phyloP scores from a whole-genome alignment of 1,140 invertebrate genomes.

The Dreissena polymorpha region DNA sequence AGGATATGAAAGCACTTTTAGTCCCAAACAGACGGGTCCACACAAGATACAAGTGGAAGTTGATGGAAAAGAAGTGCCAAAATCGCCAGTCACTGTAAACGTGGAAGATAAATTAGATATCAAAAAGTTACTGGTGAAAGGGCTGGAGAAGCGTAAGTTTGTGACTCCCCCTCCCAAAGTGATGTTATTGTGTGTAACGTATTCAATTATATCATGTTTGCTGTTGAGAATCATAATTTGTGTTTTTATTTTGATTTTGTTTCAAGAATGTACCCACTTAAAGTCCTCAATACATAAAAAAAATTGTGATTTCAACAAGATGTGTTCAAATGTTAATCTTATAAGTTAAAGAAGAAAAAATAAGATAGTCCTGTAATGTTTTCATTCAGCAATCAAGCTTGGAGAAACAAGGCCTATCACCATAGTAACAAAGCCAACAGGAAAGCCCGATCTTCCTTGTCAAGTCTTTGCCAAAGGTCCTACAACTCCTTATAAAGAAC shows the following conservation, averaged over 20 bases:
- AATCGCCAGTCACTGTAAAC: constrained; percentile 77
- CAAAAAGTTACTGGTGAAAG: constrained; percentile 84
- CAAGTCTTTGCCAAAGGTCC: constrained; percentile 78
- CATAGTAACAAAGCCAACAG: constrained; percentile 87
- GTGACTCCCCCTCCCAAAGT: not conserved
- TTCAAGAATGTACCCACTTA: too few relatives aligned
- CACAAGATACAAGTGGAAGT: constrained; percentile 75
- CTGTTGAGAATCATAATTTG: too few relatives aligned
- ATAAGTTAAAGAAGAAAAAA: too few relatives aligned
- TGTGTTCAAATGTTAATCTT: too few relatives aligned
- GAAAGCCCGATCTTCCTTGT: constrained; percentile 85
- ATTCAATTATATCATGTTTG: not conserved
- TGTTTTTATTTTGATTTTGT: not conserved
- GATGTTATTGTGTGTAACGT: not conserved
- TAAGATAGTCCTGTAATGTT: too few relatives aligned
- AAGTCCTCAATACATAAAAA: too few relatives aligned
- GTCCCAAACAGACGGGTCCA: constrained; percentile 88
- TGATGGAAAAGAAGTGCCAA: constrained; percentile 68
- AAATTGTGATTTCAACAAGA: too few relatives aligned
- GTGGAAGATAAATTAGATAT: constrained; percentile 79
- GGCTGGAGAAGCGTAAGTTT: constrained; percentile 92
- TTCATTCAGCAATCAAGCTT: constrained; percentile 62
- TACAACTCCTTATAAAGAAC: constrained; percentile 81
- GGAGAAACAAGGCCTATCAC: constrained; percentile 87
- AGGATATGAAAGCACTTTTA: constrained; percentile 90